Evolutionary conservation across 2,888 invertebrate genomes (phyloP), one percentile per base, ranked within the genome.

Genomic region (Pristionchus fissidentatus): DNA sequence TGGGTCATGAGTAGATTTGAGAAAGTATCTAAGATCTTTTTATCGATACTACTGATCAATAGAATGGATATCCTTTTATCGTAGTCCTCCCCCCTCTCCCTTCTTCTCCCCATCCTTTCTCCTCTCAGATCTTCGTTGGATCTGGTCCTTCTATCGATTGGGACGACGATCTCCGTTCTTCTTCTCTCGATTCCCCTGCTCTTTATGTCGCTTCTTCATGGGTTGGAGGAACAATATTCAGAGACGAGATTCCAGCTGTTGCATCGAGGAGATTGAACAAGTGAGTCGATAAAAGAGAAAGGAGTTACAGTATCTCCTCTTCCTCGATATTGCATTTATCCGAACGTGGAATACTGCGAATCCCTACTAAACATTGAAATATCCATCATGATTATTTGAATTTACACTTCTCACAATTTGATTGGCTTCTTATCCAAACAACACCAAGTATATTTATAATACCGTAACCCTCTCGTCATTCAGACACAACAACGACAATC

Each of bases 171-270:
- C 1, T 13, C 62, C 26, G 19, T 66, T 15, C 81, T n/a, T 29
- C 38, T n/a, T 10, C 84, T 32, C 19, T 75, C 84, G 32, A 81
- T 52, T 29, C 13, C 19, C 86, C 87, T 19, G 90, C 89, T 10
- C 86, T 90, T 26, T 90, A 90, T 83, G 88, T 90, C 4, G 90
- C 88, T 22, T 87, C 89, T 7, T 90, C 90, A 0, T 88, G 85
- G 55, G 90, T 88, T 41, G 84, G 83, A 55, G 85, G 83, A 82
- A 66, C 62, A 5, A 46, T 15, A 29, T 49, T n/a, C 52, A 62
- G 80, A 29, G 86, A 86, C 43, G 85, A 85, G 7, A 66, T 85
- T 19, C 86, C 86, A n/a, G 85, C 85, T 3, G 77, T 86, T n/a
- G 70, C 85, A 8, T 83, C 86, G 10, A 22, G 83, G 32, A 57